A percentile compares a stretch with the other conserved stretches of the same genome.
Conservation (phyloP, 2,888 invertebrate species). For the Thymelicus sylvestris region DNA sequence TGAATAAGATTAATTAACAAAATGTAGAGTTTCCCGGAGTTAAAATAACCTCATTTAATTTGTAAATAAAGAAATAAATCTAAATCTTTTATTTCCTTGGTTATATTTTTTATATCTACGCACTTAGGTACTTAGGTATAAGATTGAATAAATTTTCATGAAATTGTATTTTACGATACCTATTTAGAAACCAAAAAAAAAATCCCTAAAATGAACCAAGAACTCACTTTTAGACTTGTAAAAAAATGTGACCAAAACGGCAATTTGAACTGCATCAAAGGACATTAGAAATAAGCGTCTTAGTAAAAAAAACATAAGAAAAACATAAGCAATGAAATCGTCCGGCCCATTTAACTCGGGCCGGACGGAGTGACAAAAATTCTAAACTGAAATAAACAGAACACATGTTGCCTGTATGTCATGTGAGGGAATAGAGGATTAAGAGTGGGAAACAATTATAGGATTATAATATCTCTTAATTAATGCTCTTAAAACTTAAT, state of each 20-base stretch:
- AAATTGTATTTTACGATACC: too few species aligned
- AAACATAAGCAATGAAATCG: conserved; percentile 73
- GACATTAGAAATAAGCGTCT: conserved; percentile 69
- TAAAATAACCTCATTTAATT: too few species aligned
- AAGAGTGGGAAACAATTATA: conserved; percentile 37
- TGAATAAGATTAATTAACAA: too few species aligned
- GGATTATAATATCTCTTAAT: conserved; percentile 26
- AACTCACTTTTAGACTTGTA: background rate
- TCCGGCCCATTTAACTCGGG: conserved; percentile 82
- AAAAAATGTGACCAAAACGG: background rate
- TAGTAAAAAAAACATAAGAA: conserved; percentile 54
- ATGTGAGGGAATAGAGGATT: conserved; percentile 45
- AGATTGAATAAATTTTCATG: too few species aligned
- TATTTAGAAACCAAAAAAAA: too few species aligned
- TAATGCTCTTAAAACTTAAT: background rate
- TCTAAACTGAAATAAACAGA: conserved; percentile 80
- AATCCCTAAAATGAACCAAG: background rate
- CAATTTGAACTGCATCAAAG: conserved; percentile 47
- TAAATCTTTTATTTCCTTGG: too few species aligned
- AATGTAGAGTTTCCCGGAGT: too few species aligned
- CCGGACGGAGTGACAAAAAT: conserved; percentile 84
- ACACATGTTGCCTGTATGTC: conserved; percentile 78
- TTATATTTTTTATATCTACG: too few species aligned
- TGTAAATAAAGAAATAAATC: too few species aligned
- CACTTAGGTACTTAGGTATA: too few species aligned